Base-by-base conservation (phyloP, 2,888 invertebrate genomes). In the Mesorhabditis spiculigera region DNA sequence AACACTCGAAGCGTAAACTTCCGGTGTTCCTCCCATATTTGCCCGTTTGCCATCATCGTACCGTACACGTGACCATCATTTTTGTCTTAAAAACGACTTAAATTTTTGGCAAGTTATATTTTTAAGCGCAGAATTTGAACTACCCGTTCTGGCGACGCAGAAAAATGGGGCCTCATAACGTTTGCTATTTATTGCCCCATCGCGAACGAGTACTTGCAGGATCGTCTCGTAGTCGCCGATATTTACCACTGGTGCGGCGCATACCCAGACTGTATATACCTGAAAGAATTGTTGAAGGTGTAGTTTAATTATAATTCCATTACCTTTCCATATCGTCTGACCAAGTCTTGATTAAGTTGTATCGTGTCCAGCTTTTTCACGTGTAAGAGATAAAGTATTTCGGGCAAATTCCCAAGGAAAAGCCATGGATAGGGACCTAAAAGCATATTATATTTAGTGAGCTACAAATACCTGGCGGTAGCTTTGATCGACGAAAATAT, bases 1-100 rank as follows among this genome's bases (percentile, higher is more conserved):
- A 76, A 68, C 13, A 71, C 69, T 58, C 71, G 74, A n/a, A 76
- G 45, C 5, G 72, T 73, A 64, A 75, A 76, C 16, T 74, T 63
- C n/a, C 76, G 66, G 58, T 76, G 76, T 13, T 71, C 72, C 42
- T 69, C 62, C 76, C 76, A 76, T 50, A 68, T 45, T 43, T 71
- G 68, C 43, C 74, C 76, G 41, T 74, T 71, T 13, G 76, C 70
- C 44, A 72, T 72, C 5, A 76, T 67, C 13, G 75, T 70, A 58
- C 76, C 76, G 62, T 73, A 75, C 10, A 50, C n/a, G 2, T 50
- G 8, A 50, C 58, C 58, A 50, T 28, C 28, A 28, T 28, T 28
- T 28, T 28, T 28, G 28, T 28, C 28, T 28, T 28, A 28, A 28
- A 28, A 28, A 28, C 28, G 28, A 28, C 3, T 28, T 28, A 28